phyloP scores from a whole-genome alignment of 2,888 invertebrate genomes.

The Ecdyonurus torrentis region DNA sequence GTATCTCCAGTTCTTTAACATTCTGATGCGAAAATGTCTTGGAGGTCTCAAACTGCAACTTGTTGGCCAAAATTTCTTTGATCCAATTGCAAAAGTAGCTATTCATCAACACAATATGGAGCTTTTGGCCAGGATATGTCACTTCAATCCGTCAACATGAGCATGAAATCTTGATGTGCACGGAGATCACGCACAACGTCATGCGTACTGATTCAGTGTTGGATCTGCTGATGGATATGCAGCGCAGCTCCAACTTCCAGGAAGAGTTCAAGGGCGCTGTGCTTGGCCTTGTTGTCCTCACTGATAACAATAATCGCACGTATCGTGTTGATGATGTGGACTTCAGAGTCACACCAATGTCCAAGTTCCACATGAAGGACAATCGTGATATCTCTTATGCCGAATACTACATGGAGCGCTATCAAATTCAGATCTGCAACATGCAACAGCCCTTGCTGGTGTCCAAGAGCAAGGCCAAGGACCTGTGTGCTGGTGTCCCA shows the following conservation, averaged over 20 bases:
- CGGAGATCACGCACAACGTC: conserved; percentile 70
- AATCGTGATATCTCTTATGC: conserved; percentile 35
- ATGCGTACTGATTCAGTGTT: conserved; percentile 59
- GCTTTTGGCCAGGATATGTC: too few species aligned
- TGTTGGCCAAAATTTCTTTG: conserved; percentile 56
- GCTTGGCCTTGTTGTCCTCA: conserved; percentile 44
- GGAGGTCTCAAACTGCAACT: conserved; percentile 46
- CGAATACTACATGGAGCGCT: conserved; percentile 48
- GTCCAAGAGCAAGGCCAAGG: conserved; percentile 38
- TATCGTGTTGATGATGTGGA: conserved; percentile 60
- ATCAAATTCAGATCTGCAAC: too few species aligned
- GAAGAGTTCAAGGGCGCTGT: conserved; percentile 16
- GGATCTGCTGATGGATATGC: conserved; percentile 36
- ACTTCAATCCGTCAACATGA: conserved; percentile 77
- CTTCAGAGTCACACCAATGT: conserved; percentile 37
- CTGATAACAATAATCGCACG: conserved; percentile 59
- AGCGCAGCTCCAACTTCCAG: conserved; percentile 7
- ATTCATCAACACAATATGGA: too few species aligned
- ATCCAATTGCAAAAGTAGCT: conserved; percentile 44
- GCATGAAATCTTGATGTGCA: conserved; percentile 50
- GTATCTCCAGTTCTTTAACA: conserved; percentile 60
- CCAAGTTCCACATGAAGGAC: conserved; percentile 40
- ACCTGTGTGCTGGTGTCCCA: conserved; percentile 50
- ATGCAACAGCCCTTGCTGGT: too few species aligned
- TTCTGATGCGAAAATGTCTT: too few species aligned